Conservation (phyloP, 2,888 invertebrate genomes). For the Syrista parreyssii region DNA sequence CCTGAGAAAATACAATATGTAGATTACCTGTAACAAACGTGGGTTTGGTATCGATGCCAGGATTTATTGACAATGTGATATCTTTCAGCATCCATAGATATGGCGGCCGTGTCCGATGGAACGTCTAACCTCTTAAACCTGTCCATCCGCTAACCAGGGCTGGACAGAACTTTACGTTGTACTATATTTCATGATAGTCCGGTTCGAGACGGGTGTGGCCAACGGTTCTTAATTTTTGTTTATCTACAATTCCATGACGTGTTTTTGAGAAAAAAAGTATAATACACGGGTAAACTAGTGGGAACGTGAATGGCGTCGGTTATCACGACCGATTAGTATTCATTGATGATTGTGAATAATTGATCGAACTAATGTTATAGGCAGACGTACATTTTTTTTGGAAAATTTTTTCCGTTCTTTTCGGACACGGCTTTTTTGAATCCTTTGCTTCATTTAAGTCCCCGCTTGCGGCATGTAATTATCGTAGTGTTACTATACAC, state of each 20-base stretch:
- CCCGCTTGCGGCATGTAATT: conserved; percentile 4
- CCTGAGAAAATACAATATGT: not conserved
- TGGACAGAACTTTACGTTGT: conserved; percentile 1
- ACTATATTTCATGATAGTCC: not conserved
- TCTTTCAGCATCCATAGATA: not conserved
- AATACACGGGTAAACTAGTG: not conserved
- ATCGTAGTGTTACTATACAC: not conserved
- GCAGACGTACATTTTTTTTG: not conserved
- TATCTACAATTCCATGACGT: conserved; percentile 6
- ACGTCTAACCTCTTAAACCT: not conserved
- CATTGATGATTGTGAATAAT: not conserved
- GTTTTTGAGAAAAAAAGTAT: not conserved
- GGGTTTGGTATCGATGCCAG: not conserved
- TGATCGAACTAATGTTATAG: not conserved
- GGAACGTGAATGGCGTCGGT: not conserved
- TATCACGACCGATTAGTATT: not conserved
- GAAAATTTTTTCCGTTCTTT: conserved; percentile 12
- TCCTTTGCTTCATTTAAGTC: not conserved
- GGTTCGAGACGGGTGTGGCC: not conserved
- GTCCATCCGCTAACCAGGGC: not conserved
- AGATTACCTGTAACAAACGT: not conserved
- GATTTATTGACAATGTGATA: not conserved
- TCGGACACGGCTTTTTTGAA: conserved; percentile 36
- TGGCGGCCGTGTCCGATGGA: conserved; percentile 16
- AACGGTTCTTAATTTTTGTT: conserved; percentile 8